These are phyloP conservation scores for Ceuthmochares aereus DNA, from an alignment of 2,113 vertebrate species.

Conservation along the genomic window DNA sequence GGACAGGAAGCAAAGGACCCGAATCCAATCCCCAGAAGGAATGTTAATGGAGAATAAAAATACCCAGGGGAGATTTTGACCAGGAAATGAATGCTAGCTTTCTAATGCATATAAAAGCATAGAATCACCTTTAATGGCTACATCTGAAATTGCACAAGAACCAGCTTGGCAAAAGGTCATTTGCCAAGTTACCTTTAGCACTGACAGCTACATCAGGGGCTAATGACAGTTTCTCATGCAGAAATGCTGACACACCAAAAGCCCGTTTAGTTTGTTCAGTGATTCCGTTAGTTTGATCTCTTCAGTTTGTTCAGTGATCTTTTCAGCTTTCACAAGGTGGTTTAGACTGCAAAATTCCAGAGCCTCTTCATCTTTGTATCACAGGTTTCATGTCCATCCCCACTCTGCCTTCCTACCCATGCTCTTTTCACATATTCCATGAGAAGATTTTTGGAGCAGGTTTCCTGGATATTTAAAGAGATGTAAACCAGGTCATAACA, in stretches of 20 bases:
- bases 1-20: conserved; percentile 34
- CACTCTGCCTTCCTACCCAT: background rate
- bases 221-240: background rate
- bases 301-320: background rate
- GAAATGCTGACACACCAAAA: background rate
- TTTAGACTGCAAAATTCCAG: background rate
- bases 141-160: background rate
- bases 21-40: conserved; percentile 41
- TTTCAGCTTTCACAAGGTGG: background rate
- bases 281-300: background rate
- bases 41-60: conserved; percentile 70
- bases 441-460: background rate
- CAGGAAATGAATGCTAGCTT: background rate
- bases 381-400: background rate
- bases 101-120: background rate
- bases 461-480: background rate
- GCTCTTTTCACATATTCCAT: background rate
- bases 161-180: background rate
- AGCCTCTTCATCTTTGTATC: background rate
- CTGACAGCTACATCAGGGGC: background rate
- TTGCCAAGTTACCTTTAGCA: background rate
- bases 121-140: conserved; percentile 12
- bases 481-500: background rate
- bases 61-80: conserved; percentile 36
- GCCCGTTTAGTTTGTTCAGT: background rate